These are phyloP conservation scores for Siniperca chuatsi DNA, from an alignment of 2,113 vertebrate species.

Conservation along the genomic window DNA sequence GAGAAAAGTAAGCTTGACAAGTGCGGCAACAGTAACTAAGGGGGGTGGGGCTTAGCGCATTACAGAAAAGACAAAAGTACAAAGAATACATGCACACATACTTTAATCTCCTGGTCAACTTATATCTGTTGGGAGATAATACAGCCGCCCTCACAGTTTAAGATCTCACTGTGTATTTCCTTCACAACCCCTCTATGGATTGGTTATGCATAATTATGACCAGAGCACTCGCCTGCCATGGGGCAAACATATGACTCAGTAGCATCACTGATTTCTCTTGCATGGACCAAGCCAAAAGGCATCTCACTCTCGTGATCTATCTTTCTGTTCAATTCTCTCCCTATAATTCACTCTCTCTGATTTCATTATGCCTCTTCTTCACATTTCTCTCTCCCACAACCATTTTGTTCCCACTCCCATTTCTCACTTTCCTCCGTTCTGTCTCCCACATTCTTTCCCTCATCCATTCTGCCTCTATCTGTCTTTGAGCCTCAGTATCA, in stretches of 20 bases:
- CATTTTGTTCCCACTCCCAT: conserved; percentile 48
- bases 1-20: neutral
- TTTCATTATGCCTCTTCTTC: conserved; percentile 54
- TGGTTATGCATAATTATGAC: conserved; percentile 32
- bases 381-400: conserved; percentile 51
- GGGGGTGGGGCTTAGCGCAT: neutral
- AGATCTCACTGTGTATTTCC: conserved; percentile 11
- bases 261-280: conserved; percentile 23
- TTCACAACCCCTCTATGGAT: conserved; percentile 8
- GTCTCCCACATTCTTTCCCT: conserved; percentile 31
- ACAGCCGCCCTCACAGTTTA: neutral
- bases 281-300: conserved; percentile 6
- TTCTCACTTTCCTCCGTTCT: conserved; percentile 39
- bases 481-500: conserved; percentile 54
- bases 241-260: conserved; percentile 26
- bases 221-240: neutral
- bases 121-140: conserved; percentile 2
- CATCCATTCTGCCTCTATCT: conserved; percentile 45
- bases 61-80: neutral
- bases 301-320: conserved; percentile 17
- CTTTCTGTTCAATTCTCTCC: conserved; percentile 34
- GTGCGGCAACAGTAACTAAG: neutral
- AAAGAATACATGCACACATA: neutral
- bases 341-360: conserved; percentile 47
- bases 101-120: conserved; percentile 1